Evolutionary conservation across 1,140 invertebrate genomes (phyloP), one percentile per base, ranked within the genome.

Genomic region (Drosophila grimshawi): DNA sequence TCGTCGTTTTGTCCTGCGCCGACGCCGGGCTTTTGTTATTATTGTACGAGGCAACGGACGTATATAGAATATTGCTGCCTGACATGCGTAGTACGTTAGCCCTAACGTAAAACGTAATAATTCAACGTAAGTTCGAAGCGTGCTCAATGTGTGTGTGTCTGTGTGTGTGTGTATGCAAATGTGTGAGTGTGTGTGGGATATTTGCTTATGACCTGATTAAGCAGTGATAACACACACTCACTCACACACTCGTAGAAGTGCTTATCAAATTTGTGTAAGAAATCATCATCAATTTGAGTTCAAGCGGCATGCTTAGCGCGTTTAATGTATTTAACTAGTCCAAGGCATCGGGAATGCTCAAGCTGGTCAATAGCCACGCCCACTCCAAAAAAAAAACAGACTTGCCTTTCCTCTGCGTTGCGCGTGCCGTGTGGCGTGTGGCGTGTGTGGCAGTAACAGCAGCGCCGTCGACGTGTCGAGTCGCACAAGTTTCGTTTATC

Each of bases 401-500:
- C 30, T 27, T 0, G 35, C n/a, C 37, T 19, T 19, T 1, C 19
- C 6, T 1, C 41, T n/a, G 39, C 39, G 39, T 43, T 4, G 39
- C 39, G 39, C 6, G 64, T 62, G 67, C 55, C 74, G 62, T 35
- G 65, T 56, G 6, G 7, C 66, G 64, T 51, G 65, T 53, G 60
- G 37, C 59, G 67, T 57, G 72, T 69, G 85, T 76, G 81, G 78
- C 86, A 86, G 83, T 86, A 86, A 83, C 80, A 88, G 80, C 86
- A 80, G 80, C 78, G 83, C 83, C 71, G 77, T 86, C 73, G 80
- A 88, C 83, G 83, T 86, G 83, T 88, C 82, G 78, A 82, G 82
- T 88, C 82, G 82, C 75, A 86, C 57, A 86, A 79, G 51, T 88
- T 82, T 88, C 62, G 72, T 76, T 78, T 88, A 66, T 67, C 80